These are phyloP conservation scores for Odontocolon sp. DNA, from an alignment of 2,888 invertebrate species.

Conservation along the genomic window DNA sequence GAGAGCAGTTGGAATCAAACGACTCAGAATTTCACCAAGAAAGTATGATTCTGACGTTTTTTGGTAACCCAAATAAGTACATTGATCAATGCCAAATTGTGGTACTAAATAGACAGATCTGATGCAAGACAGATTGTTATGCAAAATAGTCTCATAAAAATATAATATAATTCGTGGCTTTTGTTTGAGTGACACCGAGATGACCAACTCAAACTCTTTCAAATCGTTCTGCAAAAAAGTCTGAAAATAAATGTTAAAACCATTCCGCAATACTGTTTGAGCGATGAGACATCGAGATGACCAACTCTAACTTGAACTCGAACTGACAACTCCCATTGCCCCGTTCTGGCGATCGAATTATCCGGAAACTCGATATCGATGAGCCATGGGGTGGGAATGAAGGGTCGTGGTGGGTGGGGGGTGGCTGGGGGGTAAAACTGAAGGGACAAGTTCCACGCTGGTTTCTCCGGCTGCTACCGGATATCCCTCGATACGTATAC, in stretches of 20 bases:
- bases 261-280: conserved; percentile 25
- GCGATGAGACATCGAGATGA: conserved; percentile 54
- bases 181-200: no score
- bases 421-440: conserved; percentile 29
- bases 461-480: conserved; percentile 75
- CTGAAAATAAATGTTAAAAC: conserved; percentile 17
- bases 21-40: conserved; percentile 6
- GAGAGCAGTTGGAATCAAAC: background rate
- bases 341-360: conserved; percentile 71
- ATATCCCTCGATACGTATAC: conserved; percentile 68
- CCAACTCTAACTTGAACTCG: conserved; percentile 39
- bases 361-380: conserved; percentile 71
- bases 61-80: no score
- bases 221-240: background rate
- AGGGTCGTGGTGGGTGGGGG: no score
- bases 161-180: no score
- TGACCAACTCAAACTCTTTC: background rate
- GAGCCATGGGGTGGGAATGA: no score
- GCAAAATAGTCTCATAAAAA: no score
- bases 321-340: conserved; percentile 15
- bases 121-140: no score
- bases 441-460: no score
- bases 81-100: no score
- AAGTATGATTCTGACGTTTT: no score
- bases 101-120: no score